Base-by-base conservation (phyloP, 2,797 vertebrate species). In the Poeciliopsis presidionis region DNA sequence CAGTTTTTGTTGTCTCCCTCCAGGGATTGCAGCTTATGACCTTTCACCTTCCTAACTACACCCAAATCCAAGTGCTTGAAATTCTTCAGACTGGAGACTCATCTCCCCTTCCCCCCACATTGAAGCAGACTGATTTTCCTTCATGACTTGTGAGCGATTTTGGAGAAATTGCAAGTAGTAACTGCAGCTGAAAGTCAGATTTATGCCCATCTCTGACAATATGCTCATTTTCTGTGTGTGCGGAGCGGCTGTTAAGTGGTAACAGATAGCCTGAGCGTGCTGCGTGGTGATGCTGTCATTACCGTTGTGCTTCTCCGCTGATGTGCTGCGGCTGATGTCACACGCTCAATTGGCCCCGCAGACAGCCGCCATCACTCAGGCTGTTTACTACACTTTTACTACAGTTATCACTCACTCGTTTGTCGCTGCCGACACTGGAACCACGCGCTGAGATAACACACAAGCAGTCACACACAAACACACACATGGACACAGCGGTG, bases 261-360 rank as follows among this genome's bases (percentile, higher is more conserved):
- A 92, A 91, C 91, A 87, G 90, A 93, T 93, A 90, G 90, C 89
- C 85, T 22, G 70, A 81, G 83, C 70, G 46, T 67, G 70, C 83
- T 78, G 91, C 75, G 87, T 77, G 88, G 89, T 84, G 85, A 89
- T 86, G 92, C 92, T 90, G 93, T 94, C 92, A 91, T 95, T 95
- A 95, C 93, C 81, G 87, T 89, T 87, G 88, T 90, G 91, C 91
- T 93, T 91, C 92, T 93, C 90, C 83, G 83, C 91, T 86, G 91
- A 92, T 91, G 88, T 92, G 92, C 88, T 91, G 87, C 90, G 90
- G 88, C 94, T 92, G 93, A 94, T 95, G 95, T 95, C 93, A 93
- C 92, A 94, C 83, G 93, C 93, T 94, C 95, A 95, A 94, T 95
- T 95, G 94, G 92, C 92, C 91, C 80, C 87, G 79, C 74, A 83